Evolutionary conservation across 2,888 invertebrate genomes (phyloP).

Genomic region (Xestobium rufovillosum): DNA sequence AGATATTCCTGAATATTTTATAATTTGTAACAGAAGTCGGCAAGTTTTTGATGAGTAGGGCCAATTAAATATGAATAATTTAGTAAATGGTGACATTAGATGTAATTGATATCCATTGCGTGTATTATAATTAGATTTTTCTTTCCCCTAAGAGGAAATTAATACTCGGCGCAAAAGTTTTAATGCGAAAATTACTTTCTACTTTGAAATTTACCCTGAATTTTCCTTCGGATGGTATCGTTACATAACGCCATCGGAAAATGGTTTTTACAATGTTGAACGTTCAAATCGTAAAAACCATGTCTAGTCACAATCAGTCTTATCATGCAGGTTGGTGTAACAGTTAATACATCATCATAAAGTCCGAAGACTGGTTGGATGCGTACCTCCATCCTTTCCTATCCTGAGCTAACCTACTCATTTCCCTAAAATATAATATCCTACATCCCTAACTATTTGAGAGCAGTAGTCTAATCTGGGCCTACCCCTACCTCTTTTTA

Average conservation of each 20-base stretch:
- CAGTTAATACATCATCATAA: no score
- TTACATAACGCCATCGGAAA: not conserved
- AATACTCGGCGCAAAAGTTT: conserved; percentile 23
- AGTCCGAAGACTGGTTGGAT: no score
- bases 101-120: conserved; percentile 41
- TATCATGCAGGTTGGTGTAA: no score
- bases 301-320: no score
- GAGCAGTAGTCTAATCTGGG: no score
- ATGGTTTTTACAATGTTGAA: not conserved
- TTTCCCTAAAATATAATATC: no score
- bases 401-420: no score
- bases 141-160: conserved; percentile 19
- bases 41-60: conserved; percentile 43
- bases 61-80: conserved; percentile 45
- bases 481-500: no score
- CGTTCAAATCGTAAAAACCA: no score
- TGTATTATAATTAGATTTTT: conserved; percentile 35
- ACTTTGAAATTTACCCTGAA: not conserved
- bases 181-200: conserved; percentile 10
- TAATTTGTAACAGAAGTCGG: conserved; percentile 43
- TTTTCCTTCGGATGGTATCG: not conserved
- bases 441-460: no score
- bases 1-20: conserved; percentile 41
- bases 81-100: conserved; percentile 42
- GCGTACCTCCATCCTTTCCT: no score